Evolutionary conservation across 1,140 invertebrate species (phyloP).

Genomic region (Drosophila eugracilis): DNA sequence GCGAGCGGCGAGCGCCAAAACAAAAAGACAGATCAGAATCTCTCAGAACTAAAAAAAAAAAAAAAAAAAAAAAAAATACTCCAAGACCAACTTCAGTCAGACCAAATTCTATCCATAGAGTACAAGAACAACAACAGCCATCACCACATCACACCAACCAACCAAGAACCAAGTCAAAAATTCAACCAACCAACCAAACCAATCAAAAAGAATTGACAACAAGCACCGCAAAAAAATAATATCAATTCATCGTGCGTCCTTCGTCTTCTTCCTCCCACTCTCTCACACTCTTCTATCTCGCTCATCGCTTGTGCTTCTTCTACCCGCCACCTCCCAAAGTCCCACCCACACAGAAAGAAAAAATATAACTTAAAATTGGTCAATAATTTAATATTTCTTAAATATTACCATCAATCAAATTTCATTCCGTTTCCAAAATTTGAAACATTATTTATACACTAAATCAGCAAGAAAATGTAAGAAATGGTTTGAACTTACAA

Average conservation of each 20-base stretch:
- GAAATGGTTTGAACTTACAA: not conserved
- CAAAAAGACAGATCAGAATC: slow-evolving; percentile 45
- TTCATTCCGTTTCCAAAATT: not conserved
- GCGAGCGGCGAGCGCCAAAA: slow-evolving; percentile 79
- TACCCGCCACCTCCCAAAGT: slow-evolving; percentile 52
- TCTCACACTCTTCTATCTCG: slow-evolving; percentile 44
- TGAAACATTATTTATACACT: not conserved
- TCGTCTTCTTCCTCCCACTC: slow-evolving; percentile 60
- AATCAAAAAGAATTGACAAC: slow-evolving; percentile 55
- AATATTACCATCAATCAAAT: not conserved
- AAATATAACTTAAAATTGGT: slow-evolving; percentile 8
- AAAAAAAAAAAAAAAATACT: slow-evolving; percentile 17
- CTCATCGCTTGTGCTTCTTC: slow-evolving; percentile 61
- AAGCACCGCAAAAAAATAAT: slow-evolving; percentile 62
- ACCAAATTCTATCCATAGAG: slow-evolving; percentile 41
- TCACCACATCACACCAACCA: slow-evolving; percentile 79
- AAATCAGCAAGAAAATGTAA: not conserved
- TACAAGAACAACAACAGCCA: slow-evolving; percentile 70
- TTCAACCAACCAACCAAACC: slow-evolving; percentile 46
- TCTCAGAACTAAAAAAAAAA: slow-evolving; percentile 27
- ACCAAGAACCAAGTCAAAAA: slow-evolving; percentile 54
- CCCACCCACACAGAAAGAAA: slow-evolving; percentile 55
- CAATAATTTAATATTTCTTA: not conserved
- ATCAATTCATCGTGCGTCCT: slow-evolving; percentile 69
- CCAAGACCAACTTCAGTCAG: slow-evolving; percentile 42